Base-by-base conservation (phyloP, 2,888 invertebrate species). In the Nomada fucata region DNA sequence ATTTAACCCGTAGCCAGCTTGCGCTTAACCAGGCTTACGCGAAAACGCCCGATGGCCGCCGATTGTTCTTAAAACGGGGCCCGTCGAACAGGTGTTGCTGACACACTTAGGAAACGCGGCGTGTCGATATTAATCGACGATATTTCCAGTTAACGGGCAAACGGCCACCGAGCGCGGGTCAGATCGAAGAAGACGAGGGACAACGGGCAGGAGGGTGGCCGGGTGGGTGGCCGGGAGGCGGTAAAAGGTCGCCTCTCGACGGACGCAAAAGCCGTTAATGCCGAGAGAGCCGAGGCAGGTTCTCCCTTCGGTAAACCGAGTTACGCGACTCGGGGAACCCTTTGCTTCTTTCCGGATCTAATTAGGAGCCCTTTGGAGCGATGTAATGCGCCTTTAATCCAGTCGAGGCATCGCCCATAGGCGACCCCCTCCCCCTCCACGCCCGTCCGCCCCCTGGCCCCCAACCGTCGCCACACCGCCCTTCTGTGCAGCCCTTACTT, bases 311-410 rank as follows among this genome's bases (percentile, higher is more conserved):
- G 91, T 90, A 92, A 92, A 92, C 91, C 91, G 90, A 92, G 92
- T 92, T 92, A 92, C 91, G 91, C 91, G 91, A 90, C 91, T 92
- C 91, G 90, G 89, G 86, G 91, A 92, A 92, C 92, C 92, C 92
- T 92, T 92, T 93, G 92, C 92, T 92, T 93, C 92, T 92, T 93
- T 92, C 91, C 90, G 88, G 91, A 93, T 92, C 92, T 92, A 93
- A 92, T 93, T 92, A 92, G 91, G 89, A 86, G 88, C 90, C 91
- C 91, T 91, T 92, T 91, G 90, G 90, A 91, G 91, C 90, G 86
- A 85, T 89, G 90, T 91, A 92, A 92, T 91, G 91, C 91, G 91
- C 90, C 92, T 92, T 92, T 92, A 92, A 92, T 92, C 92, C 92
- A 87, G 89, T 90, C 81, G 84, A 85, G 84, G 85, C 83, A 87